Evolutionary conservation across 2,888 invertebrate genomes (phyloP), one percentile per base, ranked within the genome.

Genomic region (Pyrgus malvae): DNA sequence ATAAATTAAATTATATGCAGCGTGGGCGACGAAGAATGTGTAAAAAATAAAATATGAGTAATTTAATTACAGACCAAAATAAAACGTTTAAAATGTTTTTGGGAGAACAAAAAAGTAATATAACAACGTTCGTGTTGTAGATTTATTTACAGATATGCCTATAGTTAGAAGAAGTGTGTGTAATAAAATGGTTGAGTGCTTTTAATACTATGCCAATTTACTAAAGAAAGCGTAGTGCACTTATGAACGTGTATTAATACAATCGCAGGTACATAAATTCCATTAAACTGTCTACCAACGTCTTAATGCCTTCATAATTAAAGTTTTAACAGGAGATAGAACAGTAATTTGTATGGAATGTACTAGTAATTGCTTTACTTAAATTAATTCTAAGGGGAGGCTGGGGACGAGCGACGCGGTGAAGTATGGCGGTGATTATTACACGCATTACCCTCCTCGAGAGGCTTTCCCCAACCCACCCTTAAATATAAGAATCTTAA

Each of bases 371-470:
- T 78, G 73, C 75, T 78, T 80, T 78, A 67, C 68, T 72, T 74
- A 85, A 82, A 85, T 85, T 83, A 81, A 84, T 79, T 59, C 37
- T 21, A 55, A 69, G 75, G 74, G 76, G 71, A 70, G 57, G 64
- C 62, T 64, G 62, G 73, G 72, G 75, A 74, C 76, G 72, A 70
- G 67, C 64, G 68, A 63, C 66, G 68, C 72, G 64, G 77, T 81
- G 83, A 85, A 72, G 70, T 77, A 86, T 84, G 80, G 71, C 67
- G 69, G 76, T 71, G 82, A 85, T 84, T 83, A 88, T 84, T 82
- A 74, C 83, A 76, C 76, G 76, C 80, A 83, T 86, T 84, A 81
- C 76, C 78, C 76, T 61, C 71, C 67, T 71, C 65, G 66, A 74
- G 75, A 67, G 66, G 33, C 33, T 46, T 63, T 68, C 67, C 68